phyloP scores from a whole-genome alignment of 2,888 invertebrate species.

The Melanchra persicariae region DNA sequence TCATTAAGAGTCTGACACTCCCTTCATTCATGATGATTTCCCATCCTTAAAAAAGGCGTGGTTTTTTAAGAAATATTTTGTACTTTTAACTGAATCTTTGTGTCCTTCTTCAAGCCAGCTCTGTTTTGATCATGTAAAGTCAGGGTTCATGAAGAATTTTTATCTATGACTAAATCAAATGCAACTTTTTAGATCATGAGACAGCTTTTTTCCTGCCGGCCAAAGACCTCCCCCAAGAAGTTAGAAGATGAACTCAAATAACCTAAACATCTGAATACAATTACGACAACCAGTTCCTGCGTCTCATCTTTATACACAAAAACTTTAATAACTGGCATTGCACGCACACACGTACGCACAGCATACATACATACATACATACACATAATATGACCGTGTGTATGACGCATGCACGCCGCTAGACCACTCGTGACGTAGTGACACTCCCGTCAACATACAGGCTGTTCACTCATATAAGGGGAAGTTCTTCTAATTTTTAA shows the following conservation, averaged over 20 bases:
- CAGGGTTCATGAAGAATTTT: neutral
- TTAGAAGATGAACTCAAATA: slow-evolving; percentile 48
- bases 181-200: neutral
- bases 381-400: slow-evolving; percentile 7
- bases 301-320: slow-evolving; percentile 44
- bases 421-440: slow-evolving; percentile 76
- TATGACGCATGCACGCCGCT: slow-evolving; percentile 71
- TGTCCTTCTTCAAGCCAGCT: neutral
- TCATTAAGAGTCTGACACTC: too few relatives aligned
- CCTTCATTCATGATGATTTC: too few relatives aligned
- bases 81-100: neutral
- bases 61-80: neutral
- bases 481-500: too few relatives aligned
- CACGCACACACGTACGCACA: slow-evolving; percentile 29
- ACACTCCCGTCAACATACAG: slow-evolving; percentile 71
- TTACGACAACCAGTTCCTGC: slow-evolving; percentile 57
- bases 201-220: neutral
- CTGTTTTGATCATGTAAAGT: neutral
- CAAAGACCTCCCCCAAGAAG: slow-evolving; percentile 11
- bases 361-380: neutral
- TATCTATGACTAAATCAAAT: neutral
- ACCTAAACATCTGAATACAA: slow-evolving; percentile 46
- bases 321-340: slow-evolving; percentile 55
- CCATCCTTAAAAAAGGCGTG: too few relatives aligned
- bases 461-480: too few relatives aligned